A percentile compares a stretch with the other conserved stretches of the same genome.
Conservation (phyloP, 2,888 invertebrate species). For the Agrypnus murinus region DNA sequence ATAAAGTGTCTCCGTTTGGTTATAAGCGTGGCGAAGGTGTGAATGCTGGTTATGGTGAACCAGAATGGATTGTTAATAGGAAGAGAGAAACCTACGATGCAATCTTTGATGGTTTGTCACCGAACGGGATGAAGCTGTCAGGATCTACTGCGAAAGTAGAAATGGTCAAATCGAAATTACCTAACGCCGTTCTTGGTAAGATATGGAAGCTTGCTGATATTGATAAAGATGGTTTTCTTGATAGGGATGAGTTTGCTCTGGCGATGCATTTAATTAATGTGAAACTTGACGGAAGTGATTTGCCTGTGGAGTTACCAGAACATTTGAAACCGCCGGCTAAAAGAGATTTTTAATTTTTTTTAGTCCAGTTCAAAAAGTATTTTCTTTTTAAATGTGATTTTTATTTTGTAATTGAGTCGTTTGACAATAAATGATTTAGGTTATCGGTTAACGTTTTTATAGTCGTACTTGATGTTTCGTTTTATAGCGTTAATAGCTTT, state of each 20-base stretch:
- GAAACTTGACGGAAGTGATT: conserved; percentile 91
- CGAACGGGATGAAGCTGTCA: conserved; percentile 93
- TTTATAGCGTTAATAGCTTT: not conserved
- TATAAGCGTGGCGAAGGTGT: conserved; percentile 95
- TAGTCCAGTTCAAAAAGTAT: too few species aligned
- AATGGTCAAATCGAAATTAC: conserved; percentile 97
- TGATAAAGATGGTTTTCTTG: conserved; percentile 94
- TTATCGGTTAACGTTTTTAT: not conserved
- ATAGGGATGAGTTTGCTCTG: conserved; percentile 96
- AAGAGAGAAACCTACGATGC: conserved; percentile 90
- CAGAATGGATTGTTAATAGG: conserved; percentile 96
- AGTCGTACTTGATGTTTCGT: not conserved
- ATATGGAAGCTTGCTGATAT: conserved; percentile 98
- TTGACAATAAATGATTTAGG: conserved; percentile 15
- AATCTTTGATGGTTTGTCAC: conserved; percentile 85
- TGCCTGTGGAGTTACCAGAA: conserved; percentile 88
- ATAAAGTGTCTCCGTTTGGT: conserved; percentile 89
- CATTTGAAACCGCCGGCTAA: conserved; percentile 93
- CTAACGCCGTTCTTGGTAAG: conserved; percentile 95
- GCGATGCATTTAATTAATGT: conserved; percentile 96
- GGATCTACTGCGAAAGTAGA: conserved; percentile 93
- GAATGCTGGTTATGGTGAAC: conserved; percentile 95
- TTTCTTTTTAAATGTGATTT: not conserved
- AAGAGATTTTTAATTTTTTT: conserved; percentile 65
- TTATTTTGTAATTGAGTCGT: conserved; percentile 24